Conservation (phyloP, 2,888 invertebrate species). For the Eucriotettix oculatus region DNA sequence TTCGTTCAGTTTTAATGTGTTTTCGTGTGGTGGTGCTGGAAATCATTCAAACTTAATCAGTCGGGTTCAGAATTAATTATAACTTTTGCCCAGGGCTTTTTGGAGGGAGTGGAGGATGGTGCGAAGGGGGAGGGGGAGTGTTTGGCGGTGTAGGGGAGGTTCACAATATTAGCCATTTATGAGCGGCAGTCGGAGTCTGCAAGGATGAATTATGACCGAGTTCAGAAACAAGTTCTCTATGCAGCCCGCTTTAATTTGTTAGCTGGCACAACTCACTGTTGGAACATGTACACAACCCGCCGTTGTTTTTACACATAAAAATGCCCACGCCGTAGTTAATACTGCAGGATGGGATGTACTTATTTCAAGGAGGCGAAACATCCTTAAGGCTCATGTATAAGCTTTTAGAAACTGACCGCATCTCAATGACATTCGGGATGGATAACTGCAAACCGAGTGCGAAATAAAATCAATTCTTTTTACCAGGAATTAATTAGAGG, state of each 20-base stretch:
- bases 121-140: not conserved
- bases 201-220: constrained; percentile 1
- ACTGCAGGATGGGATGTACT: too few species aligned
- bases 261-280: not conserved
- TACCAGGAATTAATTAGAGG: too few species aligned
- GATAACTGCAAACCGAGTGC: too few species aligned
- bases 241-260: not conserved
- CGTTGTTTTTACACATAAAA: too few species aligned
- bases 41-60: constrained; percentile 12
- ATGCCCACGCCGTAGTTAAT: too few species aligned
- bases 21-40: constrained; percentile 10
- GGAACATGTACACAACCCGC: too few species aligned
- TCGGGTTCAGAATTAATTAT: constrained; percentile 11
- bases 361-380: too few species aligned
- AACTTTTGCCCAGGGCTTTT: constrained; percentile 8
- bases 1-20: constrained; percentile 12
- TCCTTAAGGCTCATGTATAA: too few species aligned
- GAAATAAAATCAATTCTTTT: too few species aligned
- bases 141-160: not conserved
- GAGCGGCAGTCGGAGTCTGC: not conserved
- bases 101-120: not conserved
- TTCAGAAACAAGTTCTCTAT: not conserved
- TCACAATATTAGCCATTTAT: constrained; percentile 3
- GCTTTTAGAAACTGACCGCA: too few species aligned
- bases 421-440: too few species aligned